Evolutionary conservation across 2,797 vertebrate genomes (phyloP).

Genomic region (Enteromius treurensis): DNA sequence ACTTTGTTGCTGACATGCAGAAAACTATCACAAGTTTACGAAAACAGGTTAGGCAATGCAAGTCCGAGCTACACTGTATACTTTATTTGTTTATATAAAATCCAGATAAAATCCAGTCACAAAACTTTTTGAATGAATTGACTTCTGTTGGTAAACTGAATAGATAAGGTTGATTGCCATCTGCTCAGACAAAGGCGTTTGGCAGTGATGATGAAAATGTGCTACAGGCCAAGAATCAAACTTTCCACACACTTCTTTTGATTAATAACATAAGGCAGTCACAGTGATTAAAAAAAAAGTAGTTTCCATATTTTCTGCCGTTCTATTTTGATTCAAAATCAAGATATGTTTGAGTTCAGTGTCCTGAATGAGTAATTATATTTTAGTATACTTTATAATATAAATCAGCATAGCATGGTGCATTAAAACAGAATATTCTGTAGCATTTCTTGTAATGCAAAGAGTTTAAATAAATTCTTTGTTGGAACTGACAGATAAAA

Average conservation of each 20-base stretch:
- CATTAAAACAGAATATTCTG: background rate
- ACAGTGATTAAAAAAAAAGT: too few relatives aligned
- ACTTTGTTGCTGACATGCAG: slow-evolving; percentile 94
- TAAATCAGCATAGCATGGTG: background rate
- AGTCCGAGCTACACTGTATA: background rate
- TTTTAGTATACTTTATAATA: background rate
- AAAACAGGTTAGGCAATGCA: slow-evolving; percentile 82
- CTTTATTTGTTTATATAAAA: background rate
- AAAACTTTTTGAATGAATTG: background rate
- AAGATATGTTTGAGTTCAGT: background rate
- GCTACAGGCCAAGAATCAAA: background rate
- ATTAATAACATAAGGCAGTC: background rate
- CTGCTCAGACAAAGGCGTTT: background rate
- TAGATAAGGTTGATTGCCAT: background rate
- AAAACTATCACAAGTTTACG: slow-evolving; percentile 94
- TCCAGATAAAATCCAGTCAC: background rate
- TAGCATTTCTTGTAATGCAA: background rate
- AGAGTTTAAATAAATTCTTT: background rate
- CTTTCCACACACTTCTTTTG: slow-evolving; percentile 1
- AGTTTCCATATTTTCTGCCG: background rate
- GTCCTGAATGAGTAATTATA: background rate
- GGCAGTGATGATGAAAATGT: background rate
- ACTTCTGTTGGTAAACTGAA: background rate
- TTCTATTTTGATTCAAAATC: too few relatives aligned
- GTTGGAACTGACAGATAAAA: slow-evolving; percentile 84